Percentiles rank a stretch among this genome's conserved stretches.
phyloP scores from a whole-genome alignment of 2,113 vertebrate species.

The Probosciger aterrimus region DNA sequence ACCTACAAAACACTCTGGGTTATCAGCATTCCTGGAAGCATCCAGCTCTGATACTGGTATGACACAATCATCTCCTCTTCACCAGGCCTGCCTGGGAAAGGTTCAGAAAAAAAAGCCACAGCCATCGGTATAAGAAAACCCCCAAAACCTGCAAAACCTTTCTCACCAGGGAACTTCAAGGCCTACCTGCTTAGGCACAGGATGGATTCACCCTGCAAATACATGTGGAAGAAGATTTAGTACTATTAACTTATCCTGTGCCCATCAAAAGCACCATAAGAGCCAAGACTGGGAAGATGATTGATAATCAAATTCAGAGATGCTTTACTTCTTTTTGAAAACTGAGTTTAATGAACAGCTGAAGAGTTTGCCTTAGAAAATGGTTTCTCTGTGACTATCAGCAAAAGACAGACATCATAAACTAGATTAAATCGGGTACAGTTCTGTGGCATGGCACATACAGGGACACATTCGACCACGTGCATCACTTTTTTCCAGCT shows the following conservation, averaged over 20 bases:
- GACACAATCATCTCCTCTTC: not conserved
- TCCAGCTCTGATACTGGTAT: not conserved
- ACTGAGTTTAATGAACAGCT: not conserved
- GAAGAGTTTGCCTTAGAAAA: not conserved
- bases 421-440: not conserved
- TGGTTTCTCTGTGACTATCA: not conserved
- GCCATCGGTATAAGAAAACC: not conserved
- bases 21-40: not conserved
- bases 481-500: not conserved
- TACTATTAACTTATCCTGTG: not conserved
- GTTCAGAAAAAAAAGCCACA: not conserved
- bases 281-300: not conserved
- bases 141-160: not conserved
- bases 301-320: not conserved
- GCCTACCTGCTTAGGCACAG: not conserved
- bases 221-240: not conserved
- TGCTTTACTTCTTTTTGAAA: not conserved
- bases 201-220: not conserved
- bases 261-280: not conserved
- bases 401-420: not conserved
- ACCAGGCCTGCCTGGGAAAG: not conserved
- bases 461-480: rapidly evolving
- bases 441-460: not conserved
- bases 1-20: not conserved
- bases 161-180: not conserved